Evolutionary conservation across 2,888 invertebrate genomes (phyloP).

Genomic region (Tetragnatha montana): DNA sequence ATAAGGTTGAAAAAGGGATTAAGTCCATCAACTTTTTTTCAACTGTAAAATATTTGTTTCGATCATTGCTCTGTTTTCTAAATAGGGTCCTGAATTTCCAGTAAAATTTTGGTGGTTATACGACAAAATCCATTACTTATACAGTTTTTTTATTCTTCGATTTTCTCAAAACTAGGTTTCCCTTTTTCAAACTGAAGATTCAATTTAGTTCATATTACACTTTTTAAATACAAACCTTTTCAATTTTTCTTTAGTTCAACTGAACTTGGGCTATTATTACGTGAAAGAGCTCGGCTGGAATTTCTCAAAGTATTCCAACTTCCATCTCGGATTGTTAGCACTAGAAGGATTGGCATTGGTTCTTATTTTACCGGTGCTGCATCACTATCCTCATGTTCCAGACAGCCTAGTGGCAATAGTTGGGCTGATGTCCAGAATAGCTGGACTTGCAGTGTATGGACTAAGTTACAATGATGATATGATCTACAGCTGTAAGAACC

Average conservation of each 20-base stretch:
- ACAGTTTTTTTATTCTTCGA: no score
- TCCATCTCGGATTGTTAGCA: conserved; percentile 58
- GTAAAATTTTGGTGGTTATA: no score
- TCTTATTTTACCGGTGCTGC: conserved; percentile 48
- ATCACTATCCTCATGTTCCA: conserved; percentile 60
- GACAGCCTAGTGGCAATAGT: conserved; percentile 76
- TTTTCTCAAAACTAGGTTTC: no score
- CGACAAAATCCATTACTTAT: no score
- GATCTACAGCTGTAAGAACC: conserved; percentile 75
- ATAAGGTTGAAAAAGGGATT: no score
- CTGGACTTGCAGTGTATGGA: conserved; percentile 75
- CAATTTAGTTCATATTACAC: not conserved
- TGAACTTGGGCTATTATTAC: conserved; percentile 45
- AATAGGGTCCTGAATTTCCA: no score
- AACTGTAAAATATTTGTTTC: no score
- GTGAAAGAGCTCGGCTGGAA: conserved; percentile 51
- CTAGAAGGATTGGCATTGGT: conserved; percentile 68
- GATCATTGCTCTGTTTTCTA: no score
- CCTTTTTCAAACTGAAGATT: no score
- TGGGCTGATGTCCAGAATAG: conserved; percentile 76
- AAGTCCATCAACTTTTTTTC: no score
- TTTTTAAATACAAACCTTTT: not conserved
- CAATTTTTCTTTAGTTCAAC: conserved; percentile 51
- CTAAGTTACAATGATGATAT: conserved; percentile 74
- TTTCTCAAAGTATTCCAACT: conserved; percentile 53